phyloP scores from a whole-genome alignment of 1,140 invertebrate genomes.

The Drosophila arawakana region DNA sequence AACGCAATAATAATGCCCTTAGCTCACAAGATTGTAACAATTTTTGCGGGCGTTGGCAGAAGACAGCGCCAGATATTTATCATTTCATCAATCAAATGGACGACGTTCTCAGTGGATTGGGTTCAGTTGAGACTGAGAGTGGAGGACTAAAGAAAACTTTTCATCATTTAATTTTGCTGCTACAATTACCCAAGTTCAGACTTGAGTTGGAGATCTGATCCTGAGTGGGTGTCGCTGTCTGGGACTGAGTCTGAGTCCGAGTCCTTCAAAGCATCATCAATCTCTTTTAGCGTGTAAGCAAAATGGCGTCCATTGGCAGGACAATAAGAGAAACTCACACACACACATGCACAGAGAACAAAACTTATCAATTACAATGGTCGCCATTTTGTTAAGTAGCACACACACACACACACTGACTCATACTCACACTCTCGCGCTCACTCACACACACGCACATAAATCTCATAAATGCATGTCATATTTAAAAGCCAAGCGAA shows the following conservation, averaged over 20 bases:
- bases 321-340: conserved; percentile 61
- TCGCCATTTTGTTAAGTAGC: conserved; percentile 48
- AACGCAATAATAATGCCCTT: conserved; percentile 78
- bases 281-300: conserved; percentile 68
- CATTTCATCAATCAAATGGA: conserved; percentile 80
- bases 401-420: neutral
- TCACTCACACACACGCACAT: conserved; percentile 31
- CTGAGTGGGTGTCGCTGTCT: conserved; percentile 2
- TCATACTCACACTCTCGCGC: conserved; percentile 10
- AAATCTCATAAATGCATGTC: conserved; percentile 79
- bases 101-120: conserved; percentile 11
- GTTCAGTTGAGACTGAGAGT: conserved; percentile 1
- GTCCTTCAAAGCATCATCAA: conserved; percentile 79
- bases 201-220: conserved; percentile 3
- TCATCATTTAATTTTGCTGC: conserved; percentile 74
- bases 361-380: conserved; percentile 80
- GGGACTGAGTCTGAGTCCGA: conserved; percentile 19
- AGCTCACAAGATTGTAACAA: conserved; percentile 47
- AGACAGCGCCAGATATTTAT: conserved; percentile 71
- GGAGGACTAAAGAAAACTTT: conserved; percentile 64
- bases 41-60: conserved; percentile 40
- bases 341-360: conserved; percentile 9
- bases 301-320: conserved; percentile 52
- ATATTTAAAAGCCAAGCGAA: conserved; percentile 77
- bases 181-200: conserved; percentile 71